These are phyloP conservation scores for Drosophila sechellia DNA, from an alignment of 1,140 invertebrate species.

Conservation along the genomic window DNA sequence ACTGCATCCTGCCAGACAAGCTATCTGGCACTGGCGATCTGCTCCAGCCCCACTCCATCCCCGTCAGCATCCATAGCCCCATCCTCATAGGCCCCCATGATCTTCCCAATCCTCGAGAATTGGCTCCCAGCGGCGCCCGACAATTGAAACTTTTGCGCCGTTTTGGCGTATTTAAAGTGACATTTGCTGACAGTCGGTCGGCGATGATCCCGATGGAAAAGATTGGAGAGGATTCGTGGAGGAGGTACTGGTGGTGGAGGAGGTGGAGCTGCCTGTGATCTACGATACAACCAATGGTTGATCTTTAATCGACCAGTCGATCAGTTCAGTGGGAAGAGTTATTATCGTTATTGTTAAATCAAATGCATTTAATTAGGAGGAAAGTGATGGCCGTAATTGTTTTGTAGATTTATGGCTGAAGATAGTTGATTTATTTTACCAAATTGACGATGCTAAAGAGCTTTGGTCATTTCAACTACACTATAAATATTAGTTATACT, in stretches of 20 bases:
- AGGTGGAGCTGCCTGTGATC: slow-evolving; percentile 21
- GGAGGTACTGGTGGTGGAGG: not conserved
- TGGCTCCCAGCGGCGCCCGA: slow-evolving; percentile 61
- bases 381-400: slow-evolving; percentile 67
- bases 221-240: slow-evolving; percentile 12
- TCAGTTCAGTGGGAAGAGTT: slow-evolving; percentile 33
- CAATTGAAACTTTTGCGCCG: slow-evolving; percentile 80
- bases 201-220: slow-evolving; percentile 34
- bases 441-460: not conserved
- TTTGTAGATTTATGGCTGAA: slow-evolving; percentile 46
- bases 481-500: not conserved
- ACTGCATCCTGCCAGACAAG: slow-evolving; percentile 56
- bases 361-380: slow-evolving; percentile 70
- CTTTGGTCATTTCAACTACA: not conserved
- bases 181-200: slow-evolving; percentile 72
- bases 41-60: slow-evolving; percentile 3
- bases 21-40: slow-evolving; percentile 56
- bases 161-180: slow-evolving; percentile 83
- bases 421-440: not conserved
- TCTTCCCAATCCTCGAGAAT: slow-evolving; percentile 22
- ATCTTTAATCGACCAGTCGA: slow-evolving; percentile 11
- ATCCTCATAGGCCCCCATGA: slow-evolving; percentile 2
- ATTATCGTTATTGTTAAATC: slow-evolving; percentile 37
- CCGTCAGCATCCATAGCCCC: slow-evolving; percentile 7
- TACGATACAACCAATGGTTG: slow-evolving; percentile 27